Evolutionary conservation across 2,797 vertebrate species (phyloP).

Genomic region (Sitta carolinensis): DNA sequence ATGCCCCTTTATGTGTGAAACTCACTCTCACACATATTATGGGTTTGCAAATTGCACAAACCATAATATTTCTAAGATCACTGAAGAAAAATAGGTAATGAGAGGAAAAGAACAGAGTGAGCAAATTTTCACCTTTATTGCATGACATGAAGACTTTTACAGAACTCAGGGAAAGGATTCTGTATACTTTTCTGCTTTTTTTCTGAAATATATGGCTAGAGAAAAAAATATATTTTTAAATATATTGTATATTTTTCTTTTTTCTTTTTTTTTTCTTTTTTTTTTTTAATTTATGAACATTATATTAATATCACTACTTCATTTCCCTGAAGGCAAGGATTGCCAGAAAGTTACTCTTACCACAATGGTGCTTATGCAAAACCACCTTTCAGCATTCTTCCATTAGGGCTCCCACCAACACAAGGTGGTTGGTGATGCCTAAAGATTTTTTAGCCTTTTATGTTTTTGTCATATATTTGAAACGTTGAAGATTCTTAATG

Average conservation of each 20-base stretch:
- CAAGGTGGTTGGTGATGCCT: no score
- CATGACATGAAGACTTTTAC: not conserved
- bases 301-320: not conserved
- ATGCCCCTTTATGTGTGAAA: not conserved
- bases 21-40: not conserved
- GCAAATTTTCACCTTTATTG: not conserved
- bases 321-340: not conserved
- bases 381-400: not conserved
- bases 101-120: not conserved
- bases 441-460: not conserved
- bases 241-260: no score
- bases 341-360: not conserved
- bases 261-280: not conserved
- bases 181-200: not conserved
- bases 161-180: not conserved
- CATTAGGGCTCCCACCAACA: not conserved
- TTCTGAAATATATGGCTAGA: not conserved
- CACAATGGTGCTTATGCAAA: not conserved
- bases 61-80: not conserved
- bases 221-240: not conserved
- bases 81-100: not conserved
- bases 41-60: not conserved
- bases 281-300: not conserved
- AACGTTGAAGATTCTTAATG: not conserved
- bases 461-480: not conserved